phyloP scores from a whole-genome alignment of 1,140 invertebrate species.

The Neodiprion lecontei region DNA sequence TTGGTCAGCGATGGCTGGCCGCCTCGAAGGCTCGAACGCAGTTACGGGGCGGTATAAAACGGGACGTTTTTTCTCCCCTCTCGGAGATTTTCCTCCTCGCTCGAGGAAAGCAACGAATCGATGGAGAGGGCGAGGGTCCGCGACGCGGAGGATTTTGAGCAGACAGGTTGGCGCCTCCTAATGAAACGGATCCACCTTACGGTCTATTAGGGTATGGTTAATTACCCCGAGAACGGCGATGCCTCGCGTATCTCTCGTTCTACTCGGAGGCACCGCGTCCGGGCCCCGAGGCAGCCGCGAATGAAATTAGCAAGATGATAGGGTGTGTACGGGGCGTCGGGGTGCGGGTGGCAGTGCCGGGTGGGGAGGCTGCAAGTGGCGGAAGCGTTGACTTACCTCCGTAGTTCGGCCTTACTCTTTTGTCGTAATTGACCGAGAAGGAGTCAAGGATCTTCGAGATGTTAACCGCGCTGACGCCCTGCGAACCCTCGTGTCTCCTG shows the following conservation, averaged over 20 bases:
- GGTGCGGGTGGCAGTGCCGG: too few relatives aligned
- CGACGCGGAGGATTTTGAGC: too few relatives aligned
- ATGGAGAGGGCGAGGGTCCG: too few relatives aligned
- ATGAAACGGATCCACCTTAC: constrained; percentile 5
- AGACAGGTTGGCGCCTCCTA: not conserved
- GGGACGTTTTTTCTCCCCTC: too few relatives aligned
- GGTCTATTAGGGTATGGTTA: not conserved
- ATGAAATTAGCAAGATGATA: not conserved
- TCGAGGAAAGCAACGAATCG: too few relatives aligned
- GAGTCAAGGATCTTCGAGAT: constrained; percentile 93
- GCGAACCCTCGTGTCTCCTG: constrained; percentile 72
- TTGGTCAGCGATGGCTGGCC: too few relatives aligned
- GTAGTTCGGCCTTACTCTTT: constrained; percentile 97
- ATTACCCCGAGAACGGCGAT: not conserved
- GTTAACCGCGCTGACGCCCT: constrained; percentile 87
- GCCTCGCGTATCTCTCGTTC: not conserved
- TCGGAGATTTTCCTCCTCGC: too few relatives aligned
- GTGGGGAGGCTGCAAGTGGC: too few relatives aligned
- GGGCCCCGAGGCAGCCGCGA: not conserved
- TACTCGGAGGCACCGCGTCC: not conserved
- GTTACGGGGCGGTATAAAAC: too few relatives aligned
- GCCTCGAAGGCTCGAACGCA: too few relatives aligned
- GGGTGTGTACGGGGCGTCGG: too few relatives aligned
- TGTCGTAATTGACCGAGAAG: constrained; percentile 94
- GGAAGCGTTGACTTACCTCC: constrained; percentile 79